Percentiles rank a stretch among this genome's conserved stretches.
Conservation (phyloP, 1,140 invertebrate genomes). For the Zaprionus capensis region DNA sequence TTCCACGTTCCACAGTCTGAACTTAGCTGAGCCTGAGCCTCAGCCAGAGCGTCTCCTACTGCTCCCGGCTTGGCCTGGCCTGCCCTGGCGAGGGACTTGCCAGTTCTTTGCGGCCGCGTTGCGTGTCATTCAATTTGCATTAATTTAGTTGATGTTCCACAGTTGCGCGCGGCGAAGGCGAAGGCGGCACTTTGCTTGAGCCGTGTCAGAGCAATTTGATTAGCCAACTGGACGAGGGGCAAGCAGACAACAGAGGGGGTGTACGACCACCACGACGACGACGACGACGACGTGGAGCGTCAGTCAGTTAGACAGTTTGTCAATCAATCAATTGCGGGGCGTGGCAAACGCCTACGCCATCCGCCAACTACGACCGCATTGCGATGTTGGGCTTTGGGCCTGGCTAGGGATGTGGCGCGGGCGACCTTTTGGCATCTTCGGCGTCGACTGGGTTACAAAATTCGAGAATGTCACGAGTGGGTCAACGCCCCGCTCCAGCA, state of each 20-base stretch:
- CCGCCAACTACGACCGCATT: not conserved
- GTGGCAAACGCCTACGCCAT: slow-evolving; percentile 24
- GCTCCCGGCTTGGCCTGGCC: not conserved
- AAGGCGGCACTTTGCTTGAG: slow-evolving; percentile 27
- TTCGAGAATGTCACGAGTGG: slow-evolving; percentile 26
- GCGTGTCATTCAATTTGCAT: slow-evolving; percentile 79
- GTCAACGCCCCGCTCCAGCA: slow-evolving; percentile 49
- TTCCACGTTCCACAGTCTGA: not conserved
- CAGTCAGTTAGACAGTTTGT: slow-evolving; percentile 52
- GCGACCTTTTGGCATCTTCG: slow-evolving; percentile 15
- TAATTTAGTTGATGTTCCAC: slow-evolving; percentile 74
- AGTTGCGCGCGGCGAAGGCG: slow-evolving; percentile 43
- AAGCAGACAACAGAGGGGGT: no score
- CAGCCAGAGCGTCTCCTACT: not conserved
- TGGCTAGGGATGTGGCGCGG: not conserved
- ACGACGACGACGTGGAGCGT: slow-evolving; percentile 3
- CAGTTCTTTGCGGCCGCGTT: slow-evolving; percentile 64
- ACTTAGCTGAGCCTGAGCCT: not conserved
- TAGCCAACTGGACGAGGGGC: slow-evolving; percentile 39
- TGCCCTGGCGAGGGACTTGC: slow-evolving; percentile 23
- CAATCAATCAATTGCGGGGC: slow-evolving; percentile 57
- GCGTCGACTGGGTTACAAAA: slow-evolving; percentile 12
- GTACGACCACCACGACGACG: not conserved
- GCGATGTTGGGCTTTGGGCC: no score
- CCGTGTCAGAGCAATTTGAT: slow-evolving; percentile 65